Conservation (phyloP, 2,113 vertebrate species). For the Vicugna pacos region DNA sequence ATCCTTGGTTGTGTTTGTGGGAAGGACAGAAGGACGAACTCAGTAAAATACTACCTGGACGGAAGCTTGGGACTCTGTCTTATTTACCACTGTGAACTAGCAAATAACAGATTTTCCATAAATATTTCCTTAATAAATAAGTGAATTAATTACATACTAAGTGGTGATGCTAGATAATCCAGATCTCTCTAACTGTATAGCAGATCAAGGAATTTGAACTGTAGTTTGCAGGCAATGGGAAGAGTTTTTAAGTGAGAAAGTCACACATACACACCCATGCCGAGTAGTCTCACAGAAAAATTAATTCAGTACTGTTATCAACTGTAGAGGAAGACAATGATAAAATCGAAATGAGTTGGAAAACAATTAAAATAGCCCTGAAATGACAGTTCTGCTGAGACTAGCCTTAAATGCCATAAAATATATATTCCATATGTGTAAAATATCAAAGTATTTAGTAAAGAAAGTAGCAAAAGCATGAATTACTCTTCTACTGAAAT, state of each 20-base stretch:
- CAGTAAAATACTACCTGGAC: background rate
- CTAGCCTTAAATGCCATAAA: background rate
- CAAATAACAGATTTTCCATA: background rate
- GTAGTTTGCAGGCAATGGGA: background rate
- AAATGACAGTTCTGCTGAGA: slow-evolving; percentile 4
- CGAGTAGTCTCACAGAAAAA: background rate
- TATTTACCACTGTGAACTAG: background rate
- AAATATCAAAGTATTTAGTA: slow-evolving; percentile 4
- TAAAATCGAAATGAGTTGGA: background rate
- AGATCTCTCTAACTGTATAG: background rate
- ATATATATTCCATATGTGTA: background rate
- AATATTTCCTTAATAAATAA: background rate
- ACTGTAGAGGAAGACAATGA: background rate
- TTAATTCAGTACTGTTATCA: background rate
- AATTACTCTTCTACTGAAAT: background rate
- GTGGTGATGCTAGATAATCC: background rate
- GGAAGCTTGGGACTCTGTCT: background rate
- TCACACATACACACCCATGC: background rate
- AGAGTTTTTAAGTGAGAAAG: background rate
- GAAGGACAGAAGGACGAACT: background rate
- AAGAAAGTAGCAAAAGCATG: slow-evolving; percentile 7
- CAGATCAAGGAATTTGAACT: background rate
- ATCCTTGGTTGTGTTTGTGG: background rate
- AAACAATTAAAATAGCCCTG: slow-evolving; percentile 33
- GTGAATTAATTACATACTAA: slow-evolving; percentile 15